phyloP scores from a whole-genome alignment of 2,113 vertebrate species.

The Aspidoscelis tigris region DNA sequence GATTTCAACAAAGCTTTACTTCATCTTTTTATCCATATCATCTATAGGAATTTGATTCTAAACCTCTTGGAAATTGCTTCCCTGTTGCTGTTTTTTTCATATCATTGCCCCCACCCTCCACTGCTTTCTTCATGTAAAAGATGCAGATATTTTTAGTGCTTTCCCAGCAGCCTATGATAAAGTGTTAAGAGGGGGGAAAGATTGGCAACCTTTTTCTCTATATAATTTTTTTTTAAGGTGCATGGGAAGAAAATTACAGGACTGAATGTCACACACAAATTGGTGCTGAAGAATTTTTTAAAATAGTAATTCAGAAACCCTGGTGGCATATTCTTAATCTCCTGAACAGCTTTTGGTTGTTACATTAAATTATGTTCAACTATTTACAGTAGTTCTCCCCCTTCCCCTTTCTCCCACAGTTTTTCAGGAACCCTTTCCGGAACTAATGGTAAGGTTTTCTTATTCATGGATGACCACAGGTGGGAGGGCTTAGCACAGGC shows the following conservation, averaged over 20 bases:
- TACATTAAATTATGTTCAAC: too few relatives aligned
- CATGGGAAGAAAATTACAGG: neutral
- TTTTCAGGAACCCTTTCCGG: slow-evolving; percentile 9
- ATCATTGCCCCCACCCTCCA: neutral
- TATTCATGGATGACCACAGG: neutral
- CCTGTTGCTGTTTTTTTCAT: neutral
- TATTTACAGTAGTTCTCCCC: neutral
- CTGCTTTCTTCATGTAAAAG: neutral
- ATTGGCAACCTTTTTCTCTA: neutral
- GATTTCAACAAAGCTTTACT: neutral
- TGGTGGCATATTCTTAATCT: neutral
- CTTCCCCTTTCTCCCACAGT: neutral
- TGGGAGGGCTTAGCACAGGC: neutral
- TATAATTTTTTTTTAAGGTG: neutral
- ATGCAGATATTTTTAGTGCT: neutral
- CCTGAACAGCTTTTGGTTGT: neutral
- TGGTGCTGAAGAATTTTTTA: neutral
- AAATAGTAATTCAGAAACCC: neutral
- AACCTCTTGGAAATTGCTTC: neutral
- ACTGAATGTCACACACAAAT: neutral
- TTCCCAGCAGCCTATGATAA: neutral
- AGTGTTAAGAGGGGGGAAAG: too few relatives aligned
- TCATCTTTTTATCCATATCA: neutral
- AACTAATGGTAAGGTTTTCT: neutral
- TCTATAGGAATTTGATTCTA: neutral